Percentiles rank a stretch among this genome's conserved stretches.
These are phyloP conservation scores for Epizoanthus fatuus DNA, from an alignment of 92 coral and sea anemone species.

Conservation along the genomic window DNA sequence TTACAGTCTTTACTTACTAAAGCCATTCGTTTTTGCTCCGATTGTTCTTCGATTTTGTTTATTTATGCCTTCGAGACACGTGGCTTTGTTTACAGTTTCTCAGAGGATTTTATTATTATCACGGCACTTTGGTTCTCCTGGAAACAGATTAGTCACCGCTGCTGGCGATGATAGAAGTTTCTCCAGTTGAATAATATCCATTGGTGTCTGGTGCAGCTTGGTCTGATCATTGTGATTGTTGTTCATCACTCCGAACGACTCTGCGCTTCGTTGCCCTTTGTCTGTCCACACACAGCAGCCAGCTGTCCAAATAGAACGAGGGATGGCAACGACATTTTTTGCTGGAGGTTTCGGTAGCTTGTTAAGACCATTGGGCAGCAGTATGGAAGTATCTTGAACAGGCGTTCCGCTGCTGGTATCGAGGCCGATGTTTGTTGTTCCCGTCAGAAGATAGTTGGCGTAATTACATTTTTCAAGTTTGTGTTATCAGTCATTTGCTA, in stretches of 20 bases:
- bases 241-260: conserved; percentile 52
- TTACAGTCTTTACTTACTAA: too few relatives aligned
- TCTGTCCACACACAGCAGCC: conserved; percentile 61
- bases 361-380: background rate
- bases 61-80: too few relatives aligned
- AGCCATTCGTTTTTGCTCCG: too few relatives aligned
- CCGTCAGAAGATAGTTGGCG: conserved; percentile 18
- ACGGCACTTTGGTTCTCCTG: conserved; percentile 3
- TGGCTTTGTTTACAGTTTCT: too few relatives aligned
- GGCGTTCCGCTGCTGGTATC: background rate
- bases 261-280: background rate
- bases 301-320: conserved; percentile 69
- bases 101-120: too few relatives aligned
- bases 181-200: background rate
- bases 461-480: too few relatives aligned
- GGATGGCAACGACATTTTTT: background rate
- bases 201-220: conserved; percentile 5
- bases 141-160: background rate
- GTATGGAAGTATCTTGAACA: background rate
- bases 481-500: too few relatives aligned
- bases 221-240: background rate
- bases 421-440: conserved; percentile 44
- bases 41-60: too few relatives aligned
- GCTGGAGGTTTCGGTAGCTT: background rate
- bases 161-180: background rate